phyloP scores from a whole-genome alignment of 2,888 invertebrate species.

The Philereme transversata region DNA sequence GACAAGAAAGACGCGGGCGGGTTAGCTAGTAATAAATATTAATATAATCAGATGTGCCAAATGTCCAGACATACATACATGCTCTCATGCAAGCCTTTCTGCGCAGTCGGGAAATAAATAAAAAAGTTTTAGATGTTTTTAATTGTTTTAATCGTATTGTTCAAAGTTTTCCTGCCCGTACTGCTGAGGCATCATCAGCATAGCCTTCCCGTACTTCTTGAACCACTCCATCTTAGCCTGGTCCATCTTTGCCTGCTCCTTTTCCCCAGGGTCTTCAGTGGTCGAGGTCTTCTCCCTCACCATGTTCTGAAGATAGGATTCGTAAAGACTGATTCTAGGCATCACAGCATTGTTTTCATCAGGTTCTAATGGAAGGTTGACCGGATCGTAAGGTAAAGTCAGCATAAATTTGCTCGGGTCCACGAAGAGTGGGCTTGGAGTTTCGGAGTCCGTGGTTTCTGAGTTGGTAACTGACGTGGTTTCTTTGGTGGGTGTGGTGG shows the following conservation, averaged over 20 bases:
- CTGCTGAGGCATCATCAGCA: slow-evolving; percentile 49
- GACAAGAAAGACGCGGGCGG: too few species aligned
- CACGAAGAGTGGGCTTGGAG: slow-evolving; percentile 39
- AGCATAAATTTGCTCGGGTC: slow-evolving; percentile 64
- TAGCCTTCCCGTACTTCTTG: slow-evolving; percentile 50
- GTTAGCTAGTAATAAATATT: too few species aligned
- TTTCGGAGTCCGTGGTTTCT: slow-evolving; percentile 40
- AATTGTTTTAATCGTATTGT: slow-evolving; percentile 48
- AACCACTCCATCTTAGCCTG: slow-evolving; percentile 51
- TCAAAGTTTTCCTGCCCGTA: slow-evolving; percentile 50
- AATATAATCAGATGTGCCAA: too few species aligned
- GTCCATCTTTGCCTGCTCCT: slow-evolving; percentile 21
- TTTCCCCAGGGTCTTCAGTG: slow-evolving; percentile 43
- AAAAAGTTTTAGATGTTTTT: too few species aligned
- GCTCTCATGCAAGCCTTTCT: too few species aligned
- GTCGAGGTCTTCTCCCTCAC: slow-evolving; percentile 58
- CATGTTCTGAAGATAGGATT: slow-evolving; percentile 69
- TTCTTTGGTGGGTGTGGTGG: slow-evolving; percentile 43
- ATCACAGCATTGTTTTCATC: slow-evolving; percentile 71
- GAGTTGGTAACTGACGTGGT: slow-evolving; percentile 37
- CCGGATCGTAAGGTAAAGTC: slow-evolving; percentile 69
- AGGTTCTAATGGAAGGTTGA: slow-evolving; percentile 72
- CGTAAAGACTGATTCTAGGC: slow-evolving; percentile 74
- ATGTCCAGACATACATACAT: too few species aligned
- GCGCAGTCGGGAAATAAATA: too few species aligned